Evolutionary conservation across 2,888 invertebrate species (phyloP), one percentile per base, ranked within the genome.

Genomic region (Nemoura dubitans): DNA sequence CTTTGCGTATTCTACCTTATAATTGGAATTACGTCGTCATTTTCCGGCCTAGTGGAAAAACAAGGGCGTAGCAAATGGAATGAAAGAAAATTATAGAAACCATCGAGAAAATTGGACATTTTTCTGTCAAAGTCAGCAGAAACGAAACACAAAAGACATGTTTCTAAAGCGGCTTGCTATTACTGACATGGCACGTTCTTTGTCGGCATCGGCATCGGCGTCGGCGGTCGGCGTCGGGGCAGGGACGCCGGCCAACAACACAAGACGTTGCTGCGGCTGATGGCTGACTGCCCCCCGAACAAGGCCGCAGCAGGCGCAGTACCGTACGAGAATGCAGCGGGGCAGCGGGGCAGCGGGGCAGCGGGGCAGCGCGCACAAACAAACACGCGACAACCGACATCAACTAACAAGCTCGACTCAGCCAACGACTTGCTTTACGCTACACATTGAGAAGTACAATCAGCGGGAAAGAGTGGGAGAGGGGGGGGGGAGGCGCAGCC

Each of bases 61-160:
- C 81, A 28, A 81, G 81, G 27, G 28, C 81, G 29, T 81, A 81
- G 26, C 81, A 28, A 81, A 81, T 81, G 81, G 30, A 81, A 81
- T 10, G 81, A 81, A 30, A 81, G 81, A 81, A 81, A 81, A 81
- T 81, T 27, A 29, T 28, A 81, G 78, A n/a, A 81, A 30, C 81
- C 30, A 81, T 81, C 28, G 81, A 81, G 81, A 81, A 81, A 81
- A 81, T 81, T 81, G 81, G 81, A 81, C 81, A 81, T 81, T 81
- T 81, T 81, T 81, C 81, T 81, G 81, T 81, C 81, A 81, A 81
- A 81, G 81, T 81, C 81, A 81, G 81, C 81, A 81, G 81, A 81
- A 81, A 30, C 81, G 81, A n/a, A 81, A 81, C 81, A 81, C 81
- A 81, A 81, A 81, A 81, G 81, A 30, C 81, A 29, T 81, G 81